Evolutionary conservation across 2,888 invertebrate species (phyloP), one percentile per base, ranked within the genome.

Genomic region (Gastracanthus pulcherrimus): DNA sequence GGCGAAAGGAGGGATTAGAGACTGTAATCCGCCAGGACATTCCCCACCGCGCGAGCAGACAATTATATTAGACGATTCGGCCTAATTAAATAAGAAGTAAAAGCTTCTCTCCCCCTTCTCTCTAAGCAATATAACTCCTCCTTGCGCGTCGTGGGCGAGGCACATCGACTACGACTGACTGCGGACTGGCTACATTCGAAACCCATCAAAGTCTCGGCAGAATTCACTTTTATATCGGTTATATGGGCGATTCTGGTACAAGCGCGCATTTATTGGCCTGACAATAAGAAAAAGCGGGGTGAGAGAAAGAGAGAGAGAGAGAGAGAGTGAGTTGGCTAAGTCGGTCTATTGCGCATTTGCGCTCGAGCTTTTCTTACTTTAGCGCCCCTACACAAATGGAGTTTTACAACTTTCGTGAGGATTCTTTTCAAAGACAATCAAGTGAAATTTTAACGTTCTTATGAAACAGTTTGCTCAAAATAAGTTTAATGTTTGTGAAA

Each of bases 71-170:
- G 80, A 66, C 76, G 62, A 80, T 82, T 82, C 72, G 72, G 36
- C 51, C 41, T 82, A 80, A 82, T 80, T 82, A 80, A 82, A 80
- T 82, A 80, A 82, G 51, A 67, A 76, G 75, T 69, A 75, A 75
- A 78, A 81, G 81, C 71, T n/a, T n/a, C n/a, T n/a, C 48, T 60
- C 34, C 36, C 51, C 7, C 48, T n/a, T 55, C 48, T 13, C 67
- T 19, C 36, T 19, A 29, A n/a, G 9, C 66, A 45, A 81, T 71
- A 76, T 81, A 71, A 75, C 41, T 26, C 36, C 31, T 6, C 1
- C 38, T 58, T 58, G 19, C 58, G 11, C 26, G 41, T 55, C n/a
- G 69, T 29, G 45, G 3, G 45, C 34, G 13, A 34, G 36, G 31
- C 31, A 60, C 16, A 45, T n/a, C 16, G 67, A 29, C 41, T 58